Evolutionary conservation across 2,888 invertebrate species (phyloP).

Genomic region (Folsomia candida): DNA sequence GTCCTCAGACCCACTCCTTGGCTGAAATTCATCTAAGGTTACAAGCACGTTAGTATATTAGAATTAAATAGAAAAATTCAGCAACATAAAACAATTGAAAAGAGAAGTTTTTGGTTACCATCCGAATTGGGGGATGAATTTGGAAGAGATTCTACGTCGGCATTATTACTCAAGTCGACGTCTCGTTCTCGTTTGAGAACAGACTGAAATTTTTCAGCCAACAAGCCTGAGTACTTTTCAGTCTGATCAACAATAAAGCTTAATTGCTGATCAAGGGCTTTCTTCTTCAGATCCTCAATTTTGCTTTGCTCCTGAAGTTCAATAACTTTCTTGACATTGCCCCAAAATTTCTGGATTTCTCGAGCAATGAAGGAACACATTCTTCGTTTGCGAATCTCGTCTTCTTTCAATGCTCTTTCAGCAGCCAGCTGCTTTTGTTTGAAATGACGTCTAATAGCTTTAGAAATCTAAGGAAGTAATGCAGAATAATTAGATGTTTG

Average conservation of each 20-base stretch:
- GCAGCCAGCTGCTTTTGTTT: slow-evolving; percentile 56
- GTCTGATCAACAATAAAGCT: slow-evolving; percentile 98
- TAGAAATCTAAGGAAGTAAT: slow-evolving; percentile 65
- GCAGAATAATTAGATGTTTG: not conserved
- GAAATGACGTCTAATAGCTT: slow-evolving; percentile 86
- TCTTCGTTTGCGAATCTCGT: slow-evolving; percentile 77
- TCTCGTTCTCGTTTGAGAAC: not conserved
- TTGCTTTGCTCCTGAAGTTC: slow-evolving; percentile 90
- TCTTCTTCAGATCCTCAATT: slow-evolving; percentile 89
- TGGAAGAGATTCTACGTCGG: not conserved
- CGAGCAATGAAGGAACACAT: slow-evolving; percentile 88
- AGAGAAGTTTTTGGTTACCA: not conserved
- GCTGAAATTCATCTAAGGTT: slow-evolving; percentile 80
- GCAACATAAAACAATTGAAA: not conserved
- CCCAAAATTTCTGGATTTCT: slow-evolving; percentile 92
- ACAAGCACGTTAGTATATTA: too few relatives aligned
- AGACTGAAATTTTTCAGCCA: slow-evolving; percentile 71
- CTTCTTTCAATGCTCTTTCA: slow-evolving; percentile 86
- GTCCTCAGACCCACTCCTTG: slow-evolving; percentile 75
- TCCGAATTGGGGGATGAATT: not conserved
- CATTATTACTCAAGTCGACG: not conserved
- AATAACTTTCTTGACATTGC: slow-evolving; percentile 92
- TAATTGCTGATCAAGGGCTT: slow-evolving; percentile 91
- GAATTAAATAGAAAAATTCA: not conserved
- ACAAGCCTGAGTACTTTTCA: slow-evolving; percentile 89